phyloP scores from a whole-genome alignment of 2,113 vertebrate species.

The Puma concolor region DNA sequence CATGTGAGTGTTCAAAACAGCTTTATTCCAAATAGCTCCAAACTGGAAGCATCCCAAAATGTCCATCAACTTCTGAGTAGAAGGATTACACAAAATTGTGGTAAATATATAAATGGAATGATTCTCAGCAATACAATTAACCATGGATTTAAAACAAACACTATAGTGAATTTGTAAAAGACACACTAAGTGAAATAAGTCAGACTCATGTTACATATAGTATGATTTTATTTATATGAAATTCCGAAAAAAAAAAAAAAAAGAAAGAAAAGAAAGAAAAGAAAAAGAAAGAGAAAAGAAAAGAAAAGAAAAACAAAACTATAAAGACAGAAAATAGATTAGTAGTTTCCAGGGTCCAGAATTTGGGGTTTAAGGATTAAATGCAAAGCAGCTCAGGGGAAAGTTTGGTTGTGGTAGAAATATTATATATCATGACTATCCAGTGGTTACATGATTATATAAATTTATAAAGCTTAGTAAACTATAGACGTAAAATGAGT shows the following conservation, averaged over 20 bases:
- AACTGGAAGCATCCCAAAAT: neutral
- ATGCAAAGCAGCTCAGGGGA: neutral
- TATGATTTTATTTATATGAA: neutral
- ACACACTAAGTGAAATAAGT: neutral
- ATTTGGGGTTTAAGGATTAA: neutral
- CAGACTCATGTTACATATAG: neutral
- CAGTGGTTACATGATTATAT: neutral
- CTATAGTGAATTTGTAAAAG: neutral
- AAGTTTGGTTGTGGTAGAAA: neutral
- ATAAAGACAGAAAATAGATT: neutral
- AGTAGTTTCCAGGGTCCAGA: neutral
- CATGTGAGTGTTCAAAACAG: neutral
- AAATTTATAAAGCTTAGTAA: neutral
- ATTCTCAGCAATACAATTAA: neutral
- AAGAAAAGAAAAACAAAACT: neutral
- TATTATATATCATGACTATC: neutral
- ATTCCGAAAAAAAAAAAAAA: neutral
- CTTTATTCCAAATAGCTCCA: neutral
- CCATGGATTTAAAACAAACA: neutral
- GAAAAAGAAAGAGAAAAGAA: neutral
- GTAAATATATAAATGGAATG: neutral
- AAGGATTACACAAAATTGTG: neutral
- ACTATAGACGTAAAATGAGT: neutral
- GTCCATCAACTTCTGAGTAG: neutral
- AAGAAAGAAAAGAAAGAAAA: neutral